Conservation (phyloP, 2,888 invertebrate species). For the Osmoderma eremita region DNA sequence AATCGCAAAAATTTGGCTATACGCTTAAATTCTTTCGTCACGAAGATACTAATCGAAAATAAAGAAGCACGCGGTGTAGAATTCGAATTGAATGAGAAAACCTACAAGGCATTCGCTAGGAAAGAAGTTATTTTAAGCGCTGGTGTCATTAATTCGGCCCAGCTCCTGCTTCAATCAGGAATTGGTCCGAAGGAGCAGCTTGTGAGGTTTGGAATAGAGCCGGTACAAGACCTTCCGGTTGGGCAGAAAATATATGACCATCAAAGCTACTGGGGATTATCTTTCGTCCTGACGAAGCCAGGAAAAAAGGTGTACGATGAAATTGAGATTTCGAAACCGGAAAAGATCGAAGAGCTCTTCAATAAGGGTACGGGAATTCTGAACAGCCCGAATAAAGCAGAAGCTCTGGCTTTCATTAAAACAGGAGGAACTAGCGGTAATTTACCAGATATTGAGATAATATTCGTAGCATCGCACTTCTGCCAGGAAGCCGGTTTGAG, state of each 20-base stretch:
- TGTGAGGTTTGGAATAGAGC: slow-evolving; percentile 67
- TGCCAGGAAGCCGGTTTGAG: slow-evolving; percentile 1
- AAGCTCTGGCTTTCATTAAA: slow-evolving; percentile 69
- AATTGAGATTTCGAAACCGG: slow-evolving; percentile 44
- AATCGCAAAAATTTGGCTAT: slow-evolving; percentile 73
- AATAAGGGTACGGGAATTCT: slow-evolving; percentile 66
- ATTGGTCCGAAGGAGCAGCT: slow-evolving; percentile 75
- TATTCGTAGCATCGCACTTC: background rate
- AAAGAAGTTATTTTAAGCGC: slow-evolving; percentile 82
- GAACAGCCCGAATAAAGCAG: slow-evolving; percentile 70
- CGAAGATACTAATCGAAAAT: slow-evolving; percentile 69
- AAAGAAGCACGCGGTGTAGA: slow-evolving; percentile 74
- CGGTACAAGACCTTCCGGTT: slow-evolving; percentile 75
- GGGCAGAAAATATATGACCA: slow-evolving; percentile 83
- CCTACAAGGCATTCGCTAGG: slow-evolving; percentile 67
- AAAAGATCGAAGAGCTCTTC: slow-evolving; percentile 58
- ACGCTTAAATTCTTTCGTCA: slow-evolving; percentile 73
- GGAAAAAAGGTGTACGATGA: slow-evolving; percentile 44
- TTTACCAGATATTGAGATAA: slow-evolving; percentile 40
- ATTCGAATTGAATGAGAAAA: slow-evolving; percentile 69
- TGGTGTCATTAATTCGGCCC: slow-evolving; percentile 83
- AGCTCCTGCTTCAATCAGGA: slow-evolving; percentile 84
- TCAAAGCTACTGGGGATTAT: slow-evolving; percentile 74
- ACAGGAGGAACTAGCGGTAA: slow-evolving; percentile 48
- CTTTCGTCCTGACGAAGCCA: slow-evolving; percentile 73